These are phyloP conservation scores for Drosophila greeni DNA, from an alignment of 2,888 invertebrate genomes.

Conservation along the genomic window DNA sequence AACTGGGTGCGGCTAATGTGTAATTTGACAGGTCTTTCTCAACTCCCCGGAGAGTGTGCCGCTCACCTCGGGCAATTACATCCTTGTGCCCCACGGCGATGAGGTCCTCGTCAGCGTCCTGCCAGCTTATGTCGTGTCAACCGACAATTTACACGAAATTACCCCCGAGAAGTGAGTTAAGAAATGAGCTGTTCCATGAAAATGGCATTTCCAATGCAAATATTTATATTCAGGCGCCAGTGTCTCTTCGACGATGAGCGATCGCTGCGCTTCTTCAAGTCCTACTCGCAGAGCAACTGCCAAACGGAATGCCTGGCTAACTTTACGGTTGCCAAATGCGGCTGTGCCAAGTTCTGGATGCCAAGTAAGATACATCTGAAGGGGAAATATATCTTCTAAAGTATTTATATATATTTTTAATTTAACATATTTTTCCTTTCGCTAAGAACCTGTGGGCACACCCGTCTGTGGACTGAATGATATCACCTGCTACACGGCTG, in stretches of 20 bases:
- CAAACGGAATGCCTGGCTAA: conserved; percentile 86
- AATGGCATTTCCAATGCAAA: neutral
- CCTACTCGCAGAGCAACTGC: conserved; percentile 86
- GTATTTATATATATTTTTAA: too few species aligned
- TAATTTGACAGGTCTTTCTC: conserved; percentile 69
- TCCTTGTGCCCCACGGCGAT: conserved; percentile 76
- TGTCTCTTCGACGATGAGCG: conserved; percentile 85
- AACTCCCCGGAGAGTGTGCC: conserved; percentile 78
- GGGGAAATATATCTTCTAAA: too few species aligned
- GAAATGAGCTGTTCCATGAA: neutral
- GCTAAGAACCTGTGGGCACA: conserved; percentile 71
- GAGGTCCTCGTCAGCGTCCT: conserved; percentile 85
- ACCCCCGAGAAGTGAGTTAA: conserved; percentile 78
- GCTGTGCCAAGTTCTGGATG: conserved; percentile 86
- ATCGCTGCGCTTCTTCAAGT: conserved; percentile 82
- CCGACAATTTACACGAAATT: conserved; percentile 82
- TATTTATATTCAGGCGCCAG: conserved; percentile 79
- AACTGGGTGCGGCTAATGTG: conserved; percentile 1
- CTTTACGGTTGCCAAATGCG: conserved; percentile 82
- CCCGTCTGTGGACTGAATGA: conserved; percentile 76
- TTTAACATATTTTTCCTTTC: too few species aligned
- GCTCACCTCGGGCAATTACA: conserved; percentile 76
- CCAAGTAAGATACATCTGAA: conserved; percentile 77
- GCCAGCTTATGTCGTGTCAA: conserved; percentile 87
- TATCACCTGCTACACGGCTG: conserved; percentile 75